A percentile compares a stretch with the other conserved stretches of the same genome.
Evolutionary conservation across 1,140 invertebrate genomes (phyloP).

Genomic region (Cyclargus thomasi): DNA sequence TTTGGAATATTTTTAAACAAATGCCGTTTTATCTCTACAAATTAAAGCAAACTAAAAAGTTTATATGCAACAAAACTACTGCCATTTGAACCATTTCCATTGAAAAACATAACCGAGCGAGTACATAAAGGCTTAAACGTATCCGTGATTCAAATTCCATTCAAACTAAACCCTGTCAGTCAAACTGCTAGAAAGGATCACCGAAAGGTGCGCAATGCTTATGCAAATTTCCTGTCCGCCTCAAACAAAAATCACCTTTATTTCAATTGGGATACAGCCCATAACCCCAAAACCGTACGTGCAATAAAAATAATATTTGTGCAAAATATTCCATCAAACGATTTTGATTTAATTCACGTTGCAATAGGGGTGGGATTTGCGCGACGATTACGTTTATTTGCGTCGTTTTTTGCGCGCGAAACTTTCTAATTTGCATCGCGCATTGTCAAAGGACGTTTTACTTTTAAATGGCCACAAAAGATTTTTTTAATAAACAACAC

Average conservation of each 20-base stretch:
- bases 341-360: conserved; percentile 33
- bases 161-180: conserved; percentile 65
- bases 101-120: conserved; percentile 30
- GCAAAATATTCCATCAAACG: conserved; percentile 33
- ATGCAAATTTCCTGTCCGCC: conserved; percentile 60
- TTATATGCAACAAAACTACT: no score
- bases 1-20: no score
- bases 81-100: neutral
- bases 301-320: conserved; percentile 61
- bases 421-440: conserved; percentile 70
- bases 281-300: conserved; percentile 21
- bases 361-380: conserved; percentile 39
- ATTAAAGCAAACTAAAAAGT: no score
- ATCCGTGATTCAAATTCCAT: conserved; percentile 52
- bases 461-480: conserved; percentile 71
- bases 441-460: conserved; percentile 64
- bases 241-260: conserved; percentile 35
- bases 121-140: conserved; percentile 37
- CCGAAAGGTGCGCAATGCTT: conserved; percentile 66
- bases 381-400: conserved; percentile 31
- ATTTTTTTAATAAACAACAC: conserved; percentile 71
- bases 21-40: no score
- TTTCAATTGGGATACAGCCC: conserved; percentile 22
- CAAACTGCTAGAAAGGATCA: conserved; percentile 69
- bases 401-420: conserved; percentile 30